Conservation (phyloP, 64 coral and sea anemone species). For the Montipora sp. region DNA sequence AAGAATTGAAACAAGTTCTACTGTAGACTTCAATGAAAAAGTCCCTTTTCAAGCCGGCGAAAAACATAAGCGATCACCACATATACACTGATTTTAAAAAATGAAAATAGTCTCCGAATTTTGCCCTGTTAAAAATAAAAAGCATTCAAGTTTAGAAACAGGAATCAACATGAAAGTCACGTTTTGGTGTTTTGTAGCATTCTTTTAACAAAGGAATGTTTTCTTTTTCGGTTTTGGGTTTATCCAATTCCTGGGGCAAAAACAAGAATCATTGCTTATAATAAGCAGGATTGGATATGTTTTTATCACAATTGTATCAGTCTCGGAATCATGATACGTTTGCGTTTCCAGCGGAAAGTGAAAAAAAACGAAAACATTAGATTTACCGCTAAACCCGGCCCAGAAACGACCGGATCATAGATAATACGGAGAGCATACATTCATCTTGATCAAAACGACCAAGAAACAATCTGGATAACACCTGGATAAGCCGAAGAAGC, state of each 20-base stretch:
- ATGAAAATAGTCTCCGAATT: not conserved
- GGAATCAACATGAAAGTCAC: not conserved
- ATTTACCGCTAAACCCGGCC: too few relatives aligned
- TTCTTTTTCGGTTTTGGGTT: not conserved
- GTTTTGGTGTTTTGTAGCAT: not conserved
- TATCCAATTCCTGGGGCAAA: not conserved
- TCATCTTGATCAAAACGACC: constrained; percentile 14
- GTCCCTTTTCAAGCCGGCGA: not conserved
- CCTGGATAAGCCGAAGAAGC: constrained; percentile 75
- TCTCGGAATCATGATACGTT: not conserved
- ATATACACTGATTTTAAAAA: not conserved
- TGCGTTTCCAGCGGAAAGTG: not conserved
- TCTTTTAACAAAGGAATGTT: constrained; percentile 21
- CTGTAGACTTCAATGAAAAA: too few relatives aligned
- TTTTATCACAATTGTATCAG: constrained; percentile 1
- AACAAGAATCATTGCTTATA: not conserved
- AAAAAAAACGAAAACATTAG: not conserved
- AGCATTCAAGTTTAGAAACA: not conserved
- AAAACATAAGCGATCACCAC: not conserved
- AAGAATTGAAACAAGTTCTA: too few relatives aligned
- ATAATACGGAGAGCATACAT: not conserved
- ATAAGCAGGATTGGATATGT: not conserved
- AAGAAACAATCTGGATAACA: constrained; percentile 76
- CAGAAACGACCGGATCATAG: not conserved
- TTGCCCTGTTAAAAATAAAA: not conserved